Percentiles rank a stretch among this genome's conserved stretches.
phyloP scores from a whole-genome alignment of 2,888 invertebrate genomes.

The Didymodactylos carnosus region DNA sequence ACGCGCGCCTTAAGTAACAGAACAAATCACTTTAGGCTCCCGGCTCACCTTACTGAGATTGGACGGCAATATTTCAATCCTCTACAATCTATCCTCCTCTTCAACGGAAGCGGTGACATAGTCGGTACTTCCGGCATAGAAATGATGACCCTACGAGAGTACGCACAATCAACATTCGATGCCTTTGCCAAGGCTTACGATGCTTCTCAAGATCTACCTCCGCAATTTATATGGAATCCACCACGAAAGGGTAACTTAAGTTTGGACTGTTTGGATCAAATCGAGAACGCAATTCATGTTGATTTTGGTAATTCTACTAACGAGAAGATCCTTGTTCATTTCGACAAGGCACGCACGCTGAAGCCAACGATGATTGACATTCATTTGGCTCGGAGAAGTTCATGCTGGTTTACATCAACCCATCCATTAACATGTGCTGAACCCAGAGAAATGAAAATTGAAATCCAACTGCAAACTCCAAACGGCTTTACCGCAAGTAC shows the following conservation, averaged over 20 bases:
- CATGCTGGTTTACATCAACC: not conserved
- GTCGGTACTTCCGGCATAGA: not conserved
- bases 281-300: not conserved
- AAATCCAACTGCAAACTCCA: not conserved
- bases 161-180: not conserved
- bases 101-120: not conserved
- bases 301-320: not conserved
- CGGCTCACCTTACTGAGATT: not conserved
- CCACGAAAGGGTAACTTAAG: not conserved
- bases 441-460: not conserved
- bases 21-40: not conserved
- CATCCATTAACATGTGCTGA: not conserved
- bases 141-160: not conserved
- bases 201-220: not conserved
- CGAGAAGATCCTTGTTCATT: not conserved
- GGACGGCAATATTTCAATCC: not conserved
- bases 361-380: not conserved
- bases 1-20: no score
- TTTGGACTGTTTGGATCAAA: not conserved
- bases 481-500: not conserved
- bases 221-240: not conserved
- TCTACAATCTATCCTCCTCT: not conserved
- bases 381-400: not conserved
- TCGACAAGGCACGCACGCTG: no score
- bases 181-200: not conserved